Evolutionary conservation across 2,113 vertebrate genomes (phyloP), one percentile per base, ranked within the genome.

Genomic region (Lepus europaeus): DNA sequence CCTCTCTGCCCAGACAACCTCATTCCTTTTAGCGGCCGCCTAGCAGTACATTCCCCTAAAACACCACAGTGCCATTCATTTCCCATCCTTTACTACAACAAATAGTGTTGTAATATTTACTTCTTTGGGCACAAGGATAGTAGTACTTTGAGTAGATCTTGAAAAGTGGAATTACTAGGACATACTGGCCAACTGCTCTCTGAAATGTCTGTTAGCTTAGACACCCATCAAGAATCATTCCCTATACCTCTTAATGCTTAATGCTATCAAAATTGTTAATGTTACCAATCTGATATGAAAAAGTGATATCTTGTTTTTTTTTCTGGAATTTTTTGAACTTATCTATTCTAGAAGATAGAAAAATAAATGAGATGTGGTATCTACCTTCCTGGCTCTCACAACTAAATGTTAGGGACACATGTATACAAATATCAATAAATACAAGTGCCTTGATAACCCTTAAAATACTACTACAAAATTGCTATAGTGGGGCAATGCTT

Each of bases 131-230:
- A 92, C n/a, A 69, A 69, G 17, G 69, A 33, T 29, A 66, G 11
- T 85, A 79, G 20, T 69, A 45, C 11, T 92, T 85, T 69, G 84
- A 85, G 23, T 53, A 63, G 66, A 66, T 13, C 13, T 14, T 89
- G 74, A 80, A 63, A 89, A 89, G 63, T 36, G n/a, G 29, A 89
- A 92, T 86, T 85, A 29, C 23, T 51, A 53, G 14, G 56, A 78
- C 53, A 56, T 36, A 33, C 45, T 64, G 72, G 64, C 33, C 70
- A 82, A 77, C 77, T 66, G 29, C 9, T 73, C 31, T 89, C 45
- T 61, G 14, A 74, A 85, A 68, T 51, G 29, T 56, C 0, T 19
- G 13, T 22, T 31, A 12, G 68, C 33, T 76, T 69, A 31, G 25
- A 70, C 22, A 77, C 4, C 17, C 23, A 19, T 88, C 31, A 77